Evolutionary conservation across 2,888 invertebrate species (phyloP), one percentile per base, ranked within the genome.

Genomic region (Eilema depressum): DNA sequence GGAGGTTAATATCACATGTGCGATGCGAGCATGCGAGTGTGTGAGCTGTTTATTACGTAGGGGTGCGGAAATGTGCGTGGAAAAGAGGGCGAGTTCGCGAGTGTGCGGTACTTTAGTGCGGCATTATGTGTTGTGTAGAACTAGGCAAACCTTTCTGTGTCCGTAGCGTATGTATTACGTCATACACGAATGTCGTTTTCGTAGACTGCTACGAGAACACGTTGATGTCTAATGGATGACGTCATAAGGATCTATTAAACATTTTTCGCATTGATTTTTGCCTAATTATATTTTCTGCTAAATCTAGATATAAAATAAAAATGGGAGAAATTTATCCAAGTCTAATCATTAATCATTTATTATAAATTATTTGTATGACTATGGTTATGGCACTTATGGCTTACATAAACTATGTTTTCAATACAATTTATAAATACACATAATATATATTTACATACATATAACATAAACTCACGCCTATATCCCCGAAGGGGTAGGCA

Each of bases 1-100:
- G 82, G 88, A 91, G 90, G 76, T 88, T 70, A 76, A 82, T 79
- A 79, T 87, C 92, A 93, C 93, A 94, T 89, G 86, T 93, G 93
- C 75, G 82, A 63, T 66, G 83, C 84, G 82, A 79, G 81, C 82
- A 63, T 64, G 83, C 84, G 83, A 79, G 81, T 82, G 87, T 88
- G 88, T 88, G 83, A 82, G 74, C 79, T 81, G 76, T 74, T 68
- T 64, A 74, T 77, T 73, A 67, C 76, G 75, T 76, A 77, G 83
- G 84, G 77, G 78, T 82, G 76, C 73, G 64, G 74, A 71, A 76
- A 71, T 73, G 75, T 77, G 76, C 70, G 80, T 79, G 70, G 63
- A 71, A 75, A 77, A 71, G 73, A 75, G 70, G 62, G 70, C 59
- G 64, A 63, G 3, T 26, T 60, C 30, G 74, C 71, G 71, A 68